Percentiles rank a stretch among this genome's conserved stretches.
phyloP scores from a whole-genome alignment of 2,797 vertebrate species.

The Dendrocincla tyrannina region DNA sequence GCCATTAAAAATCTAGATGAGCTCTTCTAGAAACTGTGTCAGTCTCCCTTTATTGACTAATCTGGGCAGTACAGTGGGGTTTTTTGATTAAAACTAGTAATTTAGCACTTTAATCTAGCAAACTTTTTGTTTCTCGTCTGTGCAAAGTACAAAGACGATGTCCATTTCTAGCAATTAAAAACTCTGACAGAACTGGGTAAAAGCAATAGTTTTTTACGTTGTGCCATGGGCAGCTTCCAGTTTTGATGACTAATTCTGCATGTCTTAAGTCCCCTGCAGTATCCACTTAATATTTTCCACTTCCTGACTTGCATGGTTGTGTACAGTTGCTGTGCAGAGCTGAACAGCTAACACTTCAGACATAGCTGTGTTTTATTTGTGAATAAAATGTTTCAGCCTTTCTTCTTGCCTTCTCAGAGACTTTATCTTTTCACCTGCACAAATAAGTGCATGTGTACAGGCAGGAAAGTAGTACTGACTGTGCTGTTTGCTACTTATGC shows the following conservation, averaged over 20 bases:
- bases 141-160: not conserved
- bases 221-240: slow-evolving; percentile 32
- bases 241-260: slow-evolving; percentile 62
- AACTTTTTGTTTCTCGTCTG: not conserved
- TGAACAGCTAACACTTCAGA: not conserved
- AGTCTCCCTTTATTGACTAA: not conserved
- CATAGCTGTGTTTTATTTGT: not conserved
- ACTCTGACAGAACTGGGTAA: not conserved
- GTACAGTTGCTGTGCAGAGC: slow-evolving; percentile 29
- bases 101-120: not conserved
- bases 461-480: not conserved
- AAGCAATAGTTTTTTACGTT: not conserved
- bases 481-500: not conserved
- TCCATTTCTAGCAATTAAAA: slow-evolving; percentile 42
- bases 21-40: not conserved
- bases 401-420: not conserved
- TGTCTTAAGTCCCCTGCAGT: slow-evolving; percentile 63
- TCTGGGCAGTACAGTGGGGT: not conserved
- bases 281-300: slow-evolving; percentile 66
- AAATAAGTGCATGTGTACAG: not conserved
- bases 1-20: not conserved
- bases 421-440: not conserved
- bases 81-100: not conserved
- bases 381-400: slow-evolving; percentile 8
- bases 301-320: slow-evolving; percentile 54